Evolutionary conservation across 1,140 invertebrate species (phyloP).

Genomic region (Zaprionus kolodkinae): DNA sequence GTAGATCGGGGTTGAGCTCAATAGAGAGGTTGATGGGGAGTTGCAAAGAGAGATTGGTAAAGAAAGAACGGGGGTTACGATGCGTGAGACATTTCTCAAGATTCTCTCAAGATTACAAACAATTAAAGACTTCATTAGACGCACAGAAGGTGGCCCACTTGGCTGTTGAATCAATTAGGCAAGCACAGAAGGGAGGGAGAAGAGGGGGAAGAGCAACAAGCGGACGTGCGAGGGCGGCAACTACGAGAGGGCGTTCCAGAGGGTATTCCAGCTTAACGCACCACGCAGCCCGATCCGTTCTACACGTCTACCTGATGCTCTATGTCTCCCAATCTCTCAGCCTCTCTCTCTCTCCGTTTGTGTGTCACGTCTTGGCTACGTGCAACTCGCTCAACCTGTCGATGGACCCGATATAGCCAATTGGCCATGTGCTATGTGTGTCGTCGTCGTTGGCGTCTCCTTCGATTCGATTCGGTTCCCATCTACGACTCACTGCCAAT

Average conservation of each 20-base stretch:
- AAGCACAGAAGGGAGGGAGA: background rate
- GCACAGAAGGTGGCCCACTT: slow-evolving; percentile 58
- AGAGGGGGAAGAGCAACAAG: background rate
- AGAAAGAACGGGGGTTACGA: background rate
- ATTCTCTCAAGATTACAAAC: slow-evolving; percentile 28
- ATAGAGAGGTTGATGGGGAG: background rate
- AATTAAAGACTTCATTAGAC: slow-evolving; percentile 76
- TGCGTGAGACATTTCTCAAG: background rate
- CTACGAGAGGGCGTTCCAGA: background rate
- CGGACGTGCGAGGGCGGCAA: background rate
- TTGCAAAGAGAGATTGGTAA: background rate
- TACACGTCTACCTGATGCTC: slow-evolving; percentile 26
- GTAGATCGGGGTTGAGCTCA: no score
- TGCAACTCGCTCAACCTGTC: slow-evolving; percentile 75
- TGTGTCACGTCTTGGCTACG: slow-evolving; percentile 53
- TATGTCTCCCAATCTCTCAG: no score
- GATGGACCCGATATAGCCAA: slow-evolving; percentile 56
- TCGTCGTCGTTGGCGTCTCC: slow-evolving; percentile 40
- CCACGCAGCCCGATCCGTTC: slow-evolving; percentile 61
- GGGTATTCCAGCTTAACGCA: slow-evolving; percentile 26
- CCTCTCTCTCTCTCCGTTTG: slow-evolving; percentile 21
- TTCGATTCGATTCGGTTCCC: slow-evolving; percentile 27
- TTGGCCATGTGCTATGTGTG: slow-evolving; percentile 57
- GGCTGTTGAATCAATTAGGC: background rate
- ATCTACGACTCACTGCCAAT: slow-evolving; percentile 41